Conservation (phyloP, 2,797 vertebrate species). For the Eutrigla gurnardus region DNA sequence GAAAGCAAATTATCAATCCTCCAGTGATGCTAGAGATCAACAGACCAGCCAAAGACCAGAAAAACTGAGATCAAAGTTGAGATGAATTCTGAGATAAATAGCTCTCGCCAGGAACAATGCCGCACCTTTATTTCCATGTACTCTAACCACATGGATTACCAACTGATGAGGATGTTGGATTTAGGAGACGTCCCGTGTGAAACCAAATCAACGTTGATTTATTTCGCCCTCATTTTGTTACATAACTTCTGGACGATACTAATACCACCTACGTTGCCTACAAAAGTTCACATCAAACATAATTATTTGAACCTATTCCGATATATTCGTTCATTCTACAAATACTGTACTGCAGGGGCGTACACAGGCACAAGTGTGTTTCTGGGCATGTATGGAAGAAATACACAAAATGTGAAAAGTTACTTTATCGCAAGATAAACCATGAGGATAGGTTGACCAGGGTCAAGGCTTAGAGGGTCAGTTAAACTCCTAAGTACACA, state of each 20-base stretch:
- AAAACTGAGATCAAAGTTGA: not conserved
- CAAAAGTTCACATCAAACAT: too few species aligned
- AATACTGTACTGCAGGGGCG: too few species aligned
- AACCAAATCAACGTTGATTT: too few species aligned
- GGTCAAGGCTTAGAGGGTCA: not conserved
- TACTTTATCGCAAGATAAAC: not conserved
- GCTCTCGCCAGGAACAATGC: not conserved
- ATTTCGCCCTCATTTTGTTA: too few species aligned
- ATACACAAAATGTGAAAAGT: too few species aligned
- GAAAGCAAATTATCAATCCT: constrained; percentile 4
- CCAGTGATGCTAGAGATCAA: not conserved
- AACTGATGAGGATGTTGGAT: not conserved
- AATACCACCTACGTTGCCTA: too few species aligned
- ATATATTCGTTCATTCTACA: too few species aligned
- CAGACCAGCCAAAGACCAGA: not conserved
- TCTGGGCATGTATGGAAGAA: too few species aligned
- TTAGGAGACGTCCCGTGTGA: not conserved
- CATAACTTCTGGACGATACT: too few species aligned
- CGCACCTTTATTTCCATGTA: not conserved
- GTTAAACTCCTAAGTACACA: not conserved
- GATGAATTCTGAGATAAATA: not conserved
- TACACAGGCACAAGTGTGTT: too few species aligned
- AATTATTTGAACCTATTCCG: too few species aligned
- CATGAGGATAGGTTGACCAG: not conserved
- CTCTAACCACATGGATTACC: not conserved